phyloP scores from a whole-genome alignment of 2,888 invertebrate species.

The Nomada fucata region DNA sequence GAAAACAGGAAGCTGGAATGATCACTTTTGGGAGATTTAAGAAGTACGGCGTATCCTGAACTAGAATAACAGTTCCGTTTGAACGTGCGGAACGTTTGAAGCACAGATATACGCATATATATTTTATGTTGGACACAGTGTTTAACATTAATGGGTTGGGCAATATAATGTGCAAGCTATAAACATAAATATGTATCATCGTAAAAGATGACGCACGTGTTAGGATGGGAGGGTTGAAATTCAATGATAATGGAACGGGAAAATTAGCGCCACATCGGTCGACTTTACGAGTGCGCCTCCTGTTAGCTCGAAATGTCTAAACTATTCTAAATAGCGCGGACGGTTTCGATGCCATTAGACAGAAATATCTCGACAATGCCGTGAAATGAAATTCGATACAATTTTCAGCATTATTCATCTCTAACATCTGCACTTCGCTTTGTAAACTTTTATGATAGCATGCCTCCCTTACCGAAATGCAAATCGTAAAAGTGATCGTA shows the following conservation, averaged over 20 bases:
- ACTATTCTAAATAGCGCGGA: neutral
- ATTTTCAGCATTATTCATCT: neutral
- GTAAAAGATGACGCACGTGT: neutral
- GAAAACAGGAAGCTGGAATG: neutral
- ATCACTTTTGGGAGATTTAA: neutral
- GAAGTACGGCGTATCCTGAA: too few species aligned
- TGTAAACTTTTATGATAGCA: neutral
- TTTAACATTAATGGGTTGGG: neutral
- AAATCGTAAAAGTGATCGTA: neutral
- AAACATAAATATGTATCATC: neutral
- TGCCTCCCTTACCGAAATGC: neutral
- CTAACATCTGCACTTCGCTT: neutral
- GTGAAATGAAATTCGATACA: neutral
- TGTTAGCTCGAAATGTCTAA: conserved; percentile 7
- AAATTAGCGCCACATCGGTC: conserved; percentile 19
- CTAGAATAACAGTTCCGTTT: too few species aligned
- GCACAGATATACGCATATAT: too few species aligned
- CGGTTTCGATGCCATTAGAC: neutral
- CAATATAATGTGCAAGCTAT: neutral
- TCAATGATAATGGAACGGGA: conserved; percentile 11
- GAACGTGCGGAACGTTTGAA: too few species aligned
- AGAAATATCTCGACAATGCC: neutral
- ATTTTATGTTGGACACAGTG: too few species aligned
- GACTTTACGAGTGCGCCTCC: neutral
- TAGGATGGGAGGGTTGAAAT: neutral